A percentile compares a stretch with the other conserved stretches of the same genome.
Conservation (phyloP, 2,888 invertebrate species). For the Drosophila recens region DNA sequence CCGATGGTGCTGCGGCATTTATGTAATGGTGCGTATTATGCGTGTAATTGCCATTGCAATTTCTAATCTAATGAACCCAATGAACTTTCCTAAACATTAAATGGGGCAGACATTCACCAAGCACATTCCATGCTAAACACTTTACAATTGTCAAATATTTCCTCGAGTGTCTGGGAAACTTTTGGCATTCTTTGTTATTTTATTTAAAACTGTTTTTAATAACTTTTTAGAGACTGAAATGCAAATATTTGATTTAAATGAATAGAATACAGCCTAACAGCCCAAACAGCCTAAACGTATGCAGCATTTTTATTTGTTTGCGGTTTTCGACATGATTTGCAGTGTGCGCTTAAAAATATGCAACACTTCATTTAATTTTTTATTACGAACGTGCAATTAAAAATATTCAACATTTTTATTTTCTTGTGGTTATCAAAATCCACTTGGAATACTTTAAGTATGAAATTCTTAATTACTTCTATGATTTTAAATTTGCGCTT, state of each 20-base stretch:
- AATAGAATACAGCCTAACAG: no score
- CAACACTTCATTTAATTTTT: not conserved
- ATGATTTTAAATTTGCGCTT: not conserved
- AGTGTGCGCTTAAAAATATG: not conserved
- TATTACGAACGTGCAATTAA: not conserved
- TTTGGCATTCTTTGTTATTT: slow-evolving; percentile 4
- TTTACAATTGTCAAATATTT: slow-evolving; percentile 10
- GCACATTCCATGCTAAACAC: slow-evolving; percentile 4
- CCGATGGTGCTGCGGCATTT: slow-evolving; percentile 36
- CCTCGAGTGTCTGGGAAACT: slow-evolving; percentile 4
- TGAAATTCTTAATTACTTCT: not conserved
- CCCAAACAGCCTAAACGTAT: no score
- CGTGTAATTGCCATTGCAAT: slow-evolving; percentile 71
- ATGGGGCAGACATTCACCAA: slow-evolving; percentile 7
- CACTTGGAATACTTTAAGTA: no score
- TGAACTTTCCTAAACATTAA: slow-evolving; percentile 59
- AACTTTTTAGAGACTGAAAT: not conserved
- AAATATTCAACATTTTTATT: not conserved
- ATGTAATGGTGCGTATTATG: slow-evolving; percentile 76
- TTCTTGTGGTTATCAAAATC: not conserved
- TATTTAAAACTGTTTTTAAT: not conserved
- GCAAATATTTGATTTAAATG: not conserved
- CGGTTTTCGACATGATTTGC: not conserved
- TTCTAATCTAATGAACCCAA: slow-evolving; percentile 48
- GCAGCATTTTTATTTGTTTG: not conserved